These are phyloP conservation scores for Phataginus tricuspis DNA, from an alignment of 2,797 vertebrate genomes.

Conservation along the genomic window DNA sequence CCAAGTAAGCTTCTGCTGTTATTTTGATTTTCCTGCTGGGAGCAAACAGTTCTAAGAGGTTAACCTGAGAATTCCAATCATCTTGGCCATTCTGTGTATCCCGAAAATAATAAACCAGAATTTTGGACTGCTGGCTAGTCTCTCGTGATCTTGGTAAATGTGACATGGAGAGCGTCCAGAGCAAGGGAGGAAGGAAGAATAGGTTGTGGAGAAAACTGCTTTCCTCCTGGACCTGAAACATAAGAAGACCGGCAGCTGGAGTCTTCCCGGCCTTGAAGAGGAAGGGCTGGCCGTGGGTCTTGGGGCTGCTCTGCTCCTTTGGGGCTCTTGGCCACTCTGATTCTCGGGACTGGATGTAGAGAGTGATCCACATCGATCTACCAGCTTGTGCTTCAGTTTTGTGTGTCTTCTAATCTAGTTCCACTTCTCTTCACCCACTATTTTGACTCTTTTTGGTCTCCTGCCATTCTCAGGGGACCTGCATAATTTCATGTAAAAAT, in stretches of 20 bases:
- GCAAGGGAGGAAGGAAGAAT: not conserved
- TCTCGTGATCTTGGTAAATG: not conserved
- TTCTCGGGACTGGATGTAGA: not conserved
- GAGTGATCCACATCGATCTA: not conserved
- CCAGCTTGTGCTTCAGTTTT: not conserved
- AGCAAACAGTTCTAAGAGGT: not conserved
- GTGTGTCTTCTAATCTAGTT: not conserved
- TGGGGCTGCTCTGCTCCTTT: not conserved
- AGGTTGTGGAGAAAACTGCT: not conserved
- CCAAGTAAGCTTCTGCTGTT: not conserved
- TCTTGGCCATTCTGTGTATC: not conserved
- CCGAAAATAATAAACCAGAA: not conserved
- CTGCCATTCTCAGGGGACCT: not conserved
- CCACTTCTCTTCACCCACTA: not conserved
- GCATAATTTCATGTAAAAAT: constrained; percentile 33
- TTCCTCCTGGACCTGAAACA: not conserved
- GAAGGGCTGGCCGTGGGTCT: not conserved
- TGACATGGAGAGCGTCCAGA: not conserved
- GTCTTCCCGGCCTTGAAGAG: not conserved
- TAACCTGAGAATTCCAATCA: not conserved
- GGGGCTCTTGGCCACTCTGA: not conserved
- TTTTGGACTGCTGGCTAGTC: not conserved
- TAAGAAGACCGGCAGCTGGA: not conserved
- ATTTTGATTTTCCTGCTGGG: constrained; percentile 17
- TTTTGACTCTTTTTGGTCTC: not conserved